These are phyloP conservation scores for Microplitis deprimator DNA, from an alignment of 2,888 invertebrate genomes.

Conservation along the genomic window DNA sequence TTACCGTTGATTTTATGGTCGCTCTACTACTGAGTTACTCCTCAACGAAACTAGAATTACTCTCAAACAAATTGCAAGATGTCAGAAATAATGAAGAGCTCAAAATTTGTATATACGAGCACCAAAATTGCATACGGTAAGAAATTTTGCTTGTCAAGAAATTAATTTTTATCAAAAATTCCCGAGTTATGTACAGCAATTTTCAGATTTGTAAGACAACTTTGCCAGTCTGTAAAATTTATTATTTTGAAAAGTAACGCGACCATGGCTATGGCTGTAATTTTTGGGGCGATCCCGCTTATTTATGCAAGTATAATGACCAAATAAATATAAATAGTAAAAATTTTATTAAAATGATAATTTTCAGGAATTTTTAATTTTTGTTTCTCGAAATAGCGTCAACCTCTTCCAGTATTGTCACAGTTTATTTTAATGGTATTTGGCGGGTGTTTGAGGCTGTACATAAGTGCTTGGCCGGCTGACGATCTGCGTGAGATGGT, in stretches of 20 bases:
- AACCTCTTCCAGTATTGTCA: constrained; percentile 50
- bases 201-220: constrained; percentile 53
- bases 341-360: too few relatives aligned
- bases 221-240: constrained; percentile 48
- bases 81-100: constrained; percentile 44
- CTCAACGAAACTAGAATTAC: constrained; percentile 56
- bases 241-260: constrained; percentile 60
- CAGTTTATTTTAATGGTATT: constrained; percentile 55
- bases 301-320: constrained; percentile 54
- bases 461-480: constrained; percentile 59
- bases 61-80: constrained; percentile 47
- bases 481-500: constrained; percentile 59
- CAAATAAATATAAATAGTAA: neutral
- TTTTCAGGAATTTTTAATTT: too few relatives aligned
- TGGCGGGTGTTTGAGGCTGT: constrained; percentile 55
- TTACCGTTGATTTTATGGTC: constrained; percentile 55
- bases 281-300: constrained; percentile 59
- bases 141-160: constrained; percentile 5
- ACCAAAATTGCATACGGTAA: constrained; percentile 56
- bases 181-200: neutral
- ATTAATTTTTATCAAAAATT: neutral
- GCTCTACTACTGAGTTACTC: constrained; percentile 59
- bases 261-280: constrained; percentile 56
- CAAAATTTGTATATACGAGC: constrained; percentile 50
- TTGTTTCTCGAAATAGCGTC: constrained; percentile 45